Percentiles rank a stretch among this genome's conserved stretches.
phyloP scores from a whole-genome alignment of 2,888 invertebrate genomes.

The Tachina fera region DNA sequence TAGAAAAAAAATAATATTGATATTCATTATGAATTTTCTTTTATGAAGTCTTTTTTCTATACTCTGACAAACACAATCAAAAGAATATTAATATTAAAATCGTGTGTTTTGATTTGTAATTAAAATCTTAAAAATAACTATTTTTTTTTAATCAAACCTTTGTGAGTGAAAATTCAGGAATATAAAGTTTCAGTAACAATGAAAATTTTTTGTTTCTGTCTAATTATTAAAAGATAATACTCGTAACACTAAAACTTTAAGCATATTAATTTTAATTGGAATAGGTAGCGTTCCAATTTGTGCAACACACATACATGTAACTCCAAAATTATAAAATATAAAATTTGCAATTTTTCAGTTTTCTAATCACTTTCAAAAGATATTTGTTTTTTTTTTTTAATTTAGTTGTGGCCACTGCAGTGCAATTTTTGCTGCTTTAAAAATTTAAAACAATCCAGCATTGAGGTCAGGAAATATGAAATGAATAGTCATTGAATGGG shows the following conservation, averaged over 20 bases:
- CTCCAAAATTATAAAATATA: no score
- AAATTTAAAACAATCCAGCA: constrained; percentile 48
- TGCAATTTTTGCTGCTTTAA: constrained; percentile 30
- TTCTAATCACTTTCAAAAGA: neutral
- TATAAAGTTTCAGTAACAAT: no score
- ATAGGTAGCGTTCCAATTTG: neutral
- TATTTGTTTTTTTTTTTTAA: neutral
- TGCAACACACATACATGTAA: neutral
- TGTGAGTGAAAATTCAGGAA: neutral
- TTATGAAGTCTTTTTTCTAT: neutral
- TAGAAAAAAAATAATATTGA: constrained; percentile 35
- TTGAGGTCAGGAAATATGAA: constrained; percentile 43
- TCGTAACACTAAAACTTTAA: no score
- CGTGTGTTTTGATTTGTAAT: constrained; percentile 9
- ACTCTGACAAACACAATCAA: neutral
- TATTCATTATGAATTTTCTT: constrained; percentile 28
- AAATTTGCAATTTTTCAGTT: no score
- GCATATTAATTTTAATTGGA: neutral
- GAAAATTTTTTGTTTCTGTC: no score
- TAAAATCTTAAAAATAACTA: neutral
- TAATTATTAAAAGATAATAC: no score
- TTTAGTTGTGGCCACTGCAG: constrained; percentile 40
- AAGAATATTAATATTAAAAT: constrained; percentile 37
- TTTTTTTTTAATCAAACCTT: constrained; percentile 2
- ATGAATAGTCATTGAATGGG: constrained; percentile 1